These are phyloP conservation scores for Lepidurus arcticus DNA, from an alignment of 1,140 invertebrate genomes.

Conservation along the genomic window DNA sequence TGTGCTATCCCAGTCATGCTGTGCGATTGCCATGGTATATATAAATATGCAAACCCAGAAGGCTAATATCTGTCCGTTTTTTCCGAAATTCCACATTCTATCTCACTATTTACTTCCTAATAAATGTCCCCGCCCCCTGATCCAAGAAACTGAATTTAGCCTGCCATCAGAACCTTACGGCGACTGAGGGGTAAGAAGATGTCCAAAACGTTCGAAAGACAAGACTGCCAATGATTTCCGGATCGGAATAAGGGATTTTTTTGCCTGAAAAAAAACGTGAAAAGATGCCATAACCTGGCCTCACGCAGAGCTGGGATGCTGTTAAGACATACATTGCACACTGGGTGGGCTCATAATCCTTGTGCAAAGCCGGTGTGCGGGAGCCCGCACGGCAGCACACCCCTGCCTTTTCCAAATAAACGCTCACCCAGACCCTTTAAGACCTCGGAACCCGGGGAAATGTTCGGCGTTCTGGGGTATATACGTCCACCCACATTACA, in stretches of 20 bases:
- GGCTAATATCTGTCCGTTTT: not conserved
- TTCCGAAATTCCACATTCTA: not conserved
- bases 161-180: no score
- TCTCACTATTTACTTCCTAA: no score
- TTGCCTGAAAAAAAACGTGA: not conserved
- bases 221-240: no score
- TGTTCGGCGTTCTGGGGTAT: not conserved
- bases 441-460: not conserved
- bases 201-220: no score
- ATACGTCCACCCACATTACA: not conserved
- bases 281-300: slow-evolving; percentile 7
- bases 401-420: slow-evolving; percentile 21
- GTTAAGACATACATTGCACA: slow-evolving; percentile 22
- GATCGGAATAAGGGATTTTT: no score
- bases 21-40: not conserved
- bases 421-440: slow-evolving; percentile 14
- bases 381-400: slow-evolving; percentile 19
- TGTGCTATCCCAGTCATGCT: slow-evolving; percentile 17
- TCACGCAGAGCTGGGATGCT: slow-evolving; percentile 9
- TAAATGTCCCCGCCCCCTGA: no score
- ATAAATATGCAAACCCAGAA: slow-evolving; percentile 15
- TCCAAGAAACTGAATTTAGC: no score
- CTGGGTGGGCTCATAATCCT: slow-evolving; percentile 20
- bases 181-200: no score
- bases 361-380: slow-evolving; percentile 20